Evolutionary conservation across 2,888 invertebrate species (phyloP).

Genomic region (Caenorhabditis sinica): DNA sequence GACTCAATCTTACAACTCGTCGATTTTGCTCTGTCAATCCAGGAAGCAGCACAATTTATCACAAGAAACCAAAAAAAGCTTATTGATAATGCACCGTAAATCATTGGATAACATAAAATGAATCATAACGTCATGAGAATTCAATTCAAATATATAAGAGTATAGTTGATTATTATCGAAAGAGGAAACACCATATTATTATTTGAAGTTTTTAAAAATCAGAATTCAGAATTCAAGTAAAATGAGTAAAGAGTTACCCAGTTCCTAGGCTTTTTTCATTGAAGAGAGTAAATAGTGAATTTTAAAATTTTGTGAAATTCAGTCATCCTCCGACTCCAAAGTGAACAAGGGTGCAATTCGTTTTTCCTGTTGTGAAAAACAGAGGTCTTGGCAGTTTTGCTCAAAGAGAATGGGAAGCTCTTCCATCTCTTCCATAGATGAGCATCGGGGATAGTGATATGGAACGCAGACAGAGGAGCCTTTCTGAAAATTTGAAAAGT

Average conservation of each 20-base stretch:
- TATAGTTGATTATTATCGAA: no score
- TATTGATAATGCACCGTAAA: no score
- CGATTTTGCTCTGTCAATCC: no score
- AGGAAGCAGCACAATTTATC: no score
- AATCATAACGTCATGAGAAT: no score
- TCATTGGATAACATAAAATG: no score
- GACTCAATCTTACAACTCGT: no score
- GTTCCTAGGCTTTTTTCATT: not conserved
- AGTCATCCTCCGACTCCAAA: conserved; percentile 55
- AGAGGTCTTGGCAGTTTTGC: conserved; percentile 76
- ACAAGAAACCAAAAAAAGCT: no score
- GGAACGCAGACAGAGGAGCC: conserved; percentile 69
- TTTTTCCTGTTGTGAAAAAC: conserved; percentile 72
- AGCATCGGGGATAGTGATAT: conserved; percentile 74
- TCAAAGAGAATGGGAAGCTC: conserved; percentile 73
- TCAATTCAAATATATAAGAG: no score
- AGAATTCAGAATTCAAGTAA: no score
- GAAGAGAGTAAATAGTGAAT: not conserved
- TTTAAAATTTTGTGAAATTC: not conserved
- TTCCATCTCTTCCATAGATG: conserved; percentile 72
- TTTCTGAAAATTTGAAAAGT: conserved; percentile 58
- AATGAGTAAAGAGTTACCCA: not conserved
- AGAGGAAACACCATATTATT: no score
- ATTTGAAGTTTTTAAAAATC: no score
- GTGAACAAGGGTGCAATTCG: conserved; percentile 71